These are phyloP conservation scores for Drosophila percnosoma DNA, from an alignment of 2,888 invertebrate genomes.

Conservation along the genomic window DNA sequence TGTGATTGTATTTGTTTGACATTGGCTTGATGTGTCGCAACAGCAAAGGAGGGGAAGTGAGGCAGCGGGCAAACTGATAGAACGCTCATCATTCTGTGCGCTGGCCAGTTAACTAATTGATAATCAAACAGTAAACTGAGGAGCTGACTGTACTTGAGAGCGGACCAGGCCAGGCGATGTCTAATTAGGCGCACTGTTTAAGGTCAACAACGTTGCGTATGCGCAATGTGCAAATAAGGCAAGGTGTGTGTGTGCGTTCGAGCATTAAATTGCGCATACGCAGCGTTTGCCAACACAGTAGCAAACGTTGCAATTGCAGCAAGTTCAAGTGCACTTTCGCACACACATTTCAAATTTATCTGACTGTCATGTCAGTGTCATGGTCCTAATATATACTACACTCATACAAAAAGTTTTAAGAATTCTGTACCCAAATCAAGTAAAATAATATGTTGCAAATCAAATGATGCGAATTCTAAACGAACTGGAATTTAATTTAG, in stretches of 20 bases:
- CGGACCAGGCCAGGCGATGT: conserved; percentile 12
- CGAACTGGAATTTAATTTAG: background rate
- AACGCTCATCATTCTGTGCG: conserved; percentile 38
- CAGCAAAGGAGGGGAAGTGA: background rate
- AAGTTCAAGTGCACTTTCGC: conserved; percentile 72
- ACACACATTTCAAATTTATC: conserved; percentile 57
- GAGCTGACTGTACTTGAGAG: conserved; percentile 51
- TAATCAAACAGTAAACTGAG: conserved; percentile 69
- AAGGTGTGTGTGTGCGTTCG: conserved; percentile 15
- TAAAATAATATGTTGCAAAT: background rate
- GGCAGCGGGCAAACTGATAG: background rate
- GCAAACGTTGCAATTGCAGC: conserved; percentile 35
- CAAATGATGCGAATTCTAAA: background rate
- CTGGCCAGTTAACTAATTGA: conserved; percentile 65
- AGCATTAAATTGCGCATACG: conserved; percentile 54
- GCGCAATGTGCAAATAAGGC: conserved; percentile 72
- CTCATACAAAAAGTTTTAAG: background rate
- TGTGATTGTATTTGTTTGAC: conserved; percentile 41
- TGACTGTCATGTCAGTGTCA: conserved; percentile 58
- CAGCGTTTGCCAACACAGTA: conserved; percentile 24
- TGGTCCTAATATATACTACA: conserved; percentile 41
- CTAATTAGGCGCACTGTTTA: conserved; percentile 65
- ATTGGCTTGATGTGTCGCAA: conserved; percentile 61
- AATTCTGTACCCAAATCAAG: background rate
- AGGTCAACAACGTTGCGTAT: conserved; percentile 71